Percentiles rank a stretch among this genome's conserved stretches.
These are phyloP conservation scores for Electrophaes corylata DNA, from an alignment of 2,888 invertebrate genomes.

Conservation along the genomic window DNA sequence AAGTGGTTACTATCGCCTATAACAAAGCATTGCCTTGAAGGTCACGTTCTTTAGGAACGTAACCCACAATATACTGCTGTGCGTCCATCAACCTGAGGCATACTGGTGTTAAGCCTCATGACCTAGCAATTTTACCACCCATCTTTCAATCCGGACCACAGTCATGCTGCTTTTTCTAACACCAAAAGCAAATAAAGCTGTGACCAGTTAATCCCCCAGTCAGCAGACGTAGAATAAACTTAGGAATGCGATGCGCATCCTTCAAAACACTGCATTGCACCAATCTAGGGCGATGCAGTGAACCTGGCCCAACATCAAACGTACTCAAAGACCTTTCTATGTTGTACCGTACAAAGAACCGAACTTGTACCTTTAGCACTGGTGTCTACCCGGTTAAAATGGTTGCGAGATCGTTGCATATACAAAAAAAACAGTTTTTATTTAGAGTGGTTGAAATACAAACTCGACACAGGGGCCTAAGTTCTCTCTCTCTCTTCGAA, in stretches of 20 bases:
- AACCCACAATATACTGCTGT: no score
- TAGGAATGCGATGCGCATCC: conserved; percentile 7
- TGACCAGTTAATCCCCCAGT: background rate
- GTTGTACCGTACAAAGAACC: conserved; percentile 16
- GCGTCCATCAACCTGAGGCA: no score
- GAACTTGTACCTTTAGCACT: conserved; percentile 2
- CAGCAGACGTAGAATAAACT: conserved; percentile 5
- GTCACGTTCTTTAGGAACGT: no score
- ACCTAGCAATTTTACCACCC: no score
- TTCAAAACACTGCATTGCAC: conserved; percentile 28
- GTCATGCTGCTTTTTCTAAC: no score
- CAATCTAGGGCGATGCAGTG: conserved; percentile 24
- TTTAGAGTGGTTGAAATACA: no score
- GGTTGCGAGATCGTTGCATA: background rate
- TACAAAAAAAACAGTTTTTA: no score
- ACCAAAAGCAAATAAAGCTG: background rate
- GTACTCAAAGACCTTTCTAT: conserved; percentile 6
- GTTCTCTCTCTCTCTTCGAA: no score
- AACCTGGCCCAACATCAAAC: conserved; percentile 11
- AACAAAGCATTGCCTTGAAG: no score
- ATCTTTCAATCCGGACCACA: no score
- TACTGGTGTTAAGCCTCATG: no score
- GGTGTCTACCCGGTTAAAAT: background rate
- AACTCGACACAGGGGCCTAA: no score
- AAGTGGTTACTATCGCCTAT: background rate